A percentile compares a stretch with the other conserved stretches of the same genome.
Evolutionary conservation across 2,113 vertebrate genomes (phyloP).

Genomic region (Calypte anna): DNA sequence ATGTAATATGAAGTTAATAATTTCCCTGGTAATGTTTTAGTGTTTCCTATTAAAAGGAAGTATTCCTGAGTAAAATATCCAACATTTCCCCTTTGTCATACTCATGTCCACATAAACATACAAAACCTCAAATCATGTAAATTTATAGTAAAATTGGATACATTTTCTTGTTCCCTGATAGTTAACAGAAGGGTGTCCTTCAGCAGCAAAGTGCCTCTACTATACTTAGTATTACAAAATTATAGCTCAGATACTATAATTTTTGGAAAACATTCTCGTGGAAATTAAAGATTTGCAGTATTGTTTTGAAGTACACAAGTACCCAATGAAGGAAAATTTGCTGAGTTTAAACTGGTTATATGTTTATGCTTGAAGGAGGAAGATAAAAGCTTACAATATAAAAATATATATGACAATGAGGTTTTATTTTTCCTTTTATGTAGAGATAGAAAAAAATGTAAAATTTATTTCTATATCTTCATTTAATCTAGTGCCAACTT

Average conservation of each 20-base stretch:
- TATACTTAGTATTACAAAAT: neutral
- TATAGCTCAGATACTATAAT: neutral
- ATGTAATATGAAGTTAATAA: neutral
- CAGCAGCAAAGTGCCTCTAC: neutral
- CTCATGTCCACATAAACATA: neutral
- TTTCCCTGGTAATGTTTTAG: neutral
- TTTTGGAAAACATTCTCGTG: neutral
- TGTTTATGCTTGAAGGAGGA: neutral
- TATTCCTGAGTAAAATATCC: neutral
- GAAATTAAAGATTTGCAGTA: neutral
- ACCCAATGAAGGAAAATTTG: neutral
- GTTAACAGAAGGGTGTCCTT: neutral
- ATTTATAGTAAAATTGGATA: neutral
- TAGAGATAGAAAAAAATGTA: neutral
- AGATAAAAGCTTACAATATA: neutral
- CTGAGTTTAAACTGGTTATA: neutral
- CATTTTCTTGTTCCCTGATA: neutral
- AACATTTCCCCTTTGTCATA: neutral
- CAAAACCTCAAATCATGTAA: accelerated
- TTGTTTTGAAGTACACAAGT: neutral
- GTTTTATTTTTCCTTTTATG: neutral
- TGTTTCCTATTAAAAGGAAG: neutral
- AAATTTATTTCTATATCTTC: neutral
- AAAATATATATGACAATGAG: neutral
- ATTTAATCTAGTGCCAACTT: neutral